These are phyloP conservation scores for Cyprinodon variegatus DNA, from an alignment of 2,113 vertebrate species.

Conservation along the genomic window DNA sequence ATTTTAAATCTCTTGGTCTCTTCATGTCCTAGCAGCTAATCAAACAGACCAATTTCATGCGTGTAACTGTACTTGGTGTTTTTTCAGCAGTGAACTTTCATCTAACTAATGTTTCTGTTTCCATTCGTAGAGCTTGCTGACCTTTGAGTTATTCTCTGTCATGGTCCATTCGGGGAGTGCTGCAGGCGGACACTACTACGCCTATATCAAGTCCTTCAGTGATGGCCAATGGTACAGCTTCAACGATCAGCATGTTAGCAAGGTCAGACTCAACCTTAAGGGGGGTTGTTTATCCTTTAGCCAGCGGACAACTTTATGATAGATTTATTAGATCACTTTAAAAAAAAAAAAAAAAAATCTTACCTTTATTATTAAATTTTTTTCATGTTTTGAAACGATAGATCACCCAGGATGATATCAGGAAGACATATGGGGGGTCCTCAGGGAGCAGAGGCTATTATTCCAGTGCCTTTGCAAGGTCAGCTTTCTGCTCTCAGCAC, in stretches of 20 bases:
- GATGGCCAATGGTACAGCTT: constrained; percentile 99
- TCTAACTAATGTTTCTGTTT: constrained; percentile 20
- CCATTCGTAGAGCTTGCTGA: constrained; percentile 84
- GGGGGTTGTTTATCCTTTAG: neutral
- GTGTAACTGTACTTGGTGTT: neutral
- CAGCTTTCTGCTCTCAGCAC: constrained; percentile 36
- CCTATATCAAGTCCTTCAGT: constrained; percentile 97
- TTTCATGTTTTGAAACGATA: constrained; percentile 49
- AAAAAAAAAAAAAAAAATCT: neutral
- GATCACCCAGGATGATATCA: constrained; percentile 99
- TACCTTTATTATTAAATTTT: neutral
- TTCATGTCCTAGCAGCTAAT: neutral
- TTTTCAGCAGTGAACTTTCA: neutral
- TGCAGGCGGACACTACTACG: constrained; percentile 98
- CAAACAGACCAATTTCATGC: neutral
- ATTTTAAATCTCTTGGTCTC: neutral
- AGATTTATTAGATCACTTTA: neutral
- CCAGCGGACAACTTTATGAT: neutral
- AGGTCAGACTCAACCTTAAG: constrained; percentile 79
- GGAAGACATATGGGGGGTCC: constrained; percentile 96
- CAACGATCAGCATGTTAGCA: constrained; percentile 99
- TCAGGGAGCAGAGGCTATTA: constrained; percentile 98
- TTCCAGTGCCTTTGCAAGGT: constrained; percentile 99
- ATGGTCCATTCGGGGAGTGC: constrained; percentile 99
- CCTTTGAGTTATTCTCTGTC: constrained; percentile 97